Base-by-base conservation (phyloP, 2,888 invertebrate species). In the Aphidius colemani region DNA sequence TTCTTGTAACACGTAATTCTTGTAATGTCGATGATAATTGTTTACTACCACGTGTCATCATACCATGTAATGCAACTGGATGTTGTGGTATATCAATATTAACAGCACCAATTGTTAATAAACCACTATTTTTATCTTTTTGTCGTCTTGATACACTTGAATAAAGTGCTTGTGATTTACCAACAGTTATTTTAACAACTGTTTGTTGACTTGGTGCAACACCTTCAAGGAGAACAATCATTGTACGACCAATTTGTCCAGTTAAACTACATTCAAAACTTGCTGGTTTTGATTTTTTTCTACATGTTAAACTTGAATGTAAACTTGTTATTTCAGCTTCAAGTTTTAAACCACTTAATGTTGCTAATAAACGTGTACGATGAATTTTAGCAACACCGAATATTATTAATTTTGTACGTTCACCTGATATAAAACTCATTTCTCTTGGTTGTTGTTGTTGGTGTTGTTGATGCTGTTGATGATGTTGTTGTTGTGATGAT, bases 61-160 rank as follows among this genome's bases (percentile, higher is more conserved):
- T 98, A 59, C 97, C 98, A 83, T 99, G 98, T 72, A 99, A 85
- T 7, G 95, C 96, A 0, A 98, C 96, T 0, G 98, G 98, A 85
- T 98, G 98, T 83, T 98, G 98, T 5, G 99, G 98, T 77, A 99
- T 95, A 82, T 98, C 97, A 62, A 98, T 91, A 69, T 93, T 90
- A 1, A 98, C 91, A 10, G 92, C 91, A 1, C 97, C 98, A 61
- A 98, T 88, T 7, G 93, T 94, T 7, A 95, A 84, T 64, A 96
- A 82, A 0, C 92, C 90, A 59, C 91, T 88, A 79, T 94, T 94
- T 76, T 92, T 91, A 76, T 92, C 92, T 77, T 92, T 89, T 75
- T 90, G 83, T 74, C 89, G 85, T 74, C 90, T 87, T 8, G 90
- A 91, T 71, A 89, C 88, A 79, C 94, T 94, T 3, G 96, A 95